Base-by-base conservation (phyloP, 2,113 vertebrate species). In the Lathamus discolor region DNA sequence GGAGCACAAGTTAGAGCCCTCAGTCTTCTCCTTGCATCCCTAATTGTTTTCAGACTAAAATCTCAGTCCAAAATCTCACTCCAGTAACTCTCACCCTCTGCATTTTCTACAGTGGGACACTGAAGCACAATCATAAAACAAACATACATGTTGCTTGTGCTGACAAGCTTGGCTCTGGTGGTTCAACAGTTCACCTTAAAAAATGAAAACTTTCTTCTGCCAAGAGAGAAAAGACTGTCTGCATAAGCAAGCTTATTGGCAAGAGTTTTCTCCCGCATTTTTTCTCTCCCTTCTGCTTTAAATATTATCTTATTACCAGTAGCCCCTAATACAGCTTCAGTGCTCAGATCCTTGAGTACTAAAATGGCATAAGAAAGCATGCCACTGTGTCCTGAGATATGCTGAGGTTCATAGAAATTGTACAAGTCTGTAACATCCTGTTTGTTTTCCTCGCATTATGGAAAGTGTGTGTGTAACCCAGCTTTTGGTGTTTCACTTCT, bases 401-500 rank as follows among this genome's bases (percentile, higher is more conserved):
- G 39, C 75, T 70, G 63, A 90, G 39, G 35, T 61, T 94, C 83
- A 31, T 24, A 51, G 55, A 80, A 83, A 72, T 7, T 12, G 39
- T 67, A 76, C 70, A 82, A 11, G 79, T 67, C 75, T 68, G 39
- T 28, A 88, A 61, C 39, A 79, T 4, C 64, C 41, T 59, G 33
- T 87, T 97, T 86, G 73, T 84, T 94, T 95, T 73, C 19, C 74
- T 33, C 19, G 15, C 46, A 16, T 70, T 73, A 70, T 35, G 52
- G 67, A 78, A 83, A 93, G 59, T 3, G 8, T 63, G 63, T 29
- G 78, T 24, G 79, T 74, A 86, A 75, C 57, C 49, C 83, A 77
- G 4, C 92, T 96, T 83, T n/a, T 41, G 81, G 72, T 37, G 31
- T 86, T 95, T 88, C 64, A 25, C 51, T 92, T 79, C 87, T 86